Evolutionary conservation across 2,113 vertebrate species (phyloP).

Genomic region (Alouatta palliata): DNA sequence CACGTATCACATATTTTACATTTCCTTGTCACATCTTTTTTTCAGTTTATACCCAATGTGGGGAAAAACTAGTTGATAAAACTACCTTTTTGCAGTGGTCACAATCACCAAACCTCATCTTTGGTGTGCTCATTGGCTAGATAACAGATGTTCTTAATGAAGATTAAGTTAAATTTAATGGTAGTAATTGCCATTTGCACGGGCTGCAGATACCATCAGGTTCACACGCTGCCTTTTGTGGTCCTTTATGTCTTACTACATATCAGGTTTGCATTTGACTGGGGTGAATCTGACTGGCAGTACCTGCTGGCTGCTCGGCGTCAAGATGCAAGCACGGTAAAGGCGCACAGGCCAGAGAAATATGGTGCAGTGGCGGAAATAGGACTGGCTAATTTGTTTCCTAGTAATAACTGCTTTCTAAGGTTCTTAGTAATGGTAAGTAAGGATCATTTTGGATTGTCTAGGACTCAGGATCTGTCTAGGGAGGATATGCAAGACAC

Average conservation of each 20-base stretch:
- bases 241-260: slow-evolving; percentile 70
- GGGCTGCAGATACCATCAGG: slow-evolving; percentile 78
- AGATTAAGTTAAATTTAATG: slow-evolving; percentile 86
- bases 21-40: background rate
- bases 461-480: background rate
- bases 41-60: background rate
- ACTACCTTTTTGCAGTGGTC: slow-evolving; percentile 79
- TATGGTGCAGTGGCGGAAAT: background rate
- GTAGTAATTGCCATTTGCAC: slow-evolving; percentile 83
- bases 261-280: slow-evolving; percentile 80
- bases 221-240: slow-evolving; percentile 71
- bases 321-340: slow-evolving; percentile 51
- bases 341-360: slow-evolving; percentile 50
- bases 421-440: background rate
- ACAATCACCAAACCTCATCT: slow-evolving; percentile 74
- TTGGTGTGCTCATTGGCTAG: slow-evolving; percentile 50
- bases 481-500: background rate
- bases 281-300: slow-evolving; percentile 76
- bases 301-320: slow-evolving; percentile 69
- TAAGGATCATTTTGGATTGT: slow-evolving; percentile 1
- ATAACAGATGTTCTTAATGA: slow-evolving; percentile 82
- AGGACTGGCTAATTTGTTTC: background rate
- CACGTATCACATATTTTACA: background rate
- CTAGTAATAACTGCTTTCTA: slow-evolving; percentile 6
- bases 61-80: slow-evolving; percentile 63